Evolutionary conservation across 2,888 invertebrate species (phyloP).

Genomic region (Sturmia bella): DNA sequence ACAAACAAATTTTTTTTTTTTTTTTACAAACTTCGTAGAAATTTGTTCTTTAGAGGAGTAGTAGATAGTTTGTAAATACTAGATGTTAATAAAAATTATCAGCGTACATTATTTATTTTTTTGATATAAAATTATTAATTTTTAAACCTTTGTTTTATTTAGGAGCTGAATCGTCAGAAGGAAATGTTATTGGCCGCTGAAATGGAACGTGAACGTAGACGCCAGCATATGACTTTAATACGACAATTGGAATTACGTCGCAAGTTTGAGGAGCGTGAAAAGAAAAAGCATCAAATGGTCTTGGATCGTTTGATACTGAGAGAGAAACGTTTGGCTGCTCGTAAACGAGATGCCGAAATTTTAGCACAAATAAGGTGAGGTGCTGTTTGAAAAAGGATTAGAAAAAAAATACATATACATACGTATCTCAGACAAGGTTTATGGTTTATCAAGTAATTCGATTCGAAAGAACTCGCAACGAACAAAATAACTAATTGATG

Average conservation of each 20-base stretch:
- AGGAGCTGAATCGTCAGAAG: slow-evolving; percentile 94
- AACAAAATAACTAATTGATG: too few species aligned
- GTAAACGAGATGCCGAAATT: slow-evolving; percentile 87
- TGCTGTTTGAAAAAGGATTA: slow-evolving; percentile 66
- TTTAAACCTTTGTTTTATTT: slow-evolving; percentile 83
- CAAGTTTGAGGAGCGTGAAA: slow-evolving; percentile 92
- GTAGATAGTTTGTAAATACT: slow-evolving; percentile 46
- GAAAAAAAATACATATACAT: too few species aligned
- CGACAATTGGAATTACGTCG: slow-evolving; percentile 93
- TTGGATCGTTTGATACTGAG: slow-evolving; percentile 92
- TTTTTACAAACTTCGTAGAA: slow-evolving; percentile 30
- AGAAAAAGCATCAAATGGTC: slow-evolving; percentile 85
- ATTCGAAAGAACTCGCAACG: too few species aligned
- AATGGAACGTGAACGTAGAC: slow-evolving; percentile 93
- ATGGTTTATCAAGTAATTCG: too few species aligned
- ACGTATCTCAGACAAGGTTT: too few species aligned
- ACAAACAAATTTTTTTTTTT: slow-evolving; percentile 76
- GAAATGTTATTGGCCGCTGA: slow-evolving; percentile 92
- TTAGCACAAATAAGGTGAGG: slow-evolving; percentile 85
- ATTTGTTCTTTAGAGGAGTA: slow-evolving; percentile 61
- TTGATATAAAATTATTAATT: neutral
- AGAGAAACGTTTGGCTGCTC: slow-evolving; percentile 90
- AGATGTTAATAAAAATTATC: neutral
- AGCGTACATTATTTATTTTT: neutral
- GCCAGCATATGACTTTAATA: slow-evolving; percentile 94